A percentile compares a stretch with the other conserved stretches of the same genome.
These are phyloP conservation scores for Pinctada fucata DNA, from an alignment of 2,888 invertebrate genomes.

Conservation along the genomic window DNA sequence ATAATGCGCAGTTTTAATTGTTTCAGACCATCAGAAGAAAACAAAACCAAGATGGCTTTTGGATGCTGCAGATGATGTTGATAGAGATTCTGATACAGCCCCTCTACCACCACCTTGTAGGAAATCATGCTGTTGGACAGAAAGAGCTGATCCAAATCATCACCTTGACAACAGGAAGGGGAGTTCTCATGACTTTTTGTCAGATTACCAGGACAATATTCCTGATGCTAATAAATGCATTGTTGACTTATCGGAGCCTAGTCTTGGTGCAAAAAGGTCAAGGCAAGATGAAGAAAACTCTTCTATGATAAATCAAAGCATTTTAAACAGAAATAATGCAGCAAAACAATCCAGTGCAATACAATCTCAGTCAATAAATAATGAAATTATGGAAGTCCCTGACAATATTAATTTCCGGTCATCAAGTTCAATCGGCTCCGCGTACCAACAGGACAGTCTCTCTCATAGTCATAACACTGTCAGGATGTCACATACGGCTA, in stretches of 20 bases:
- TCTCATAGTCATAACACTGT: neutral
- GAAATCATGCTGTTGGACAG: constrained; percentile 7
- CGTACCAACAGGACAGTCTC: neutral
- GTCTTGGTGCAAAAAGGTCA: neutral
- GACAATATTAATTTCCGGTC: neutral
- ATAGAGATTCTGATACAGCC: constrained; percentile 24
- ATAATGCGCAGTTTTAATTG: too few species aligned
- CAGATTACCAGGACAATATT: constrained; percentile 5
- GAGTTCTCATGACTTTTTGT: neutral
- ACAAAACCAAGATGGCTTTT: constrained; percentile 43
- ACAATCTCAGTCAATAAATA: neutral
- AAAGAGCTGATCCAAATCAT: neutral
- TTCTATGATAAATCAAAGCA: neutral
- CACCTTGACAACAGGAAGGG: constrained; percentile 1
- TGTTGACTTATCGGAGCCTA: constrained; percentile 1
- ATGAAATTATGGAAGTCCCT: neutral
- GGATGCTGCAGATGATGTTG: constrained; percentile 26
- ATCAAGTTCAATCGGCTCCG: too few species aligned
- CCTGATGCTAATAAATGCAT: constrained; percentile 4
- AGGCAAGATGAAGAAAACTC: neutral
- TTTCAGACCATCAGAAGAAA: constrained; percentile 37
- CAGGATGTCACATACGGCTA: neutral
- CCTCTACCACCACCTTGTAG: constrained; percentile 34
- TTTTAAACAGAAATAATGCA: neutral
- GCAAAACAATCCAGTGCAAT: too few species aligned